Evolutionary conservation across 2,888 invertebrate genomes (phyloP).

Genomic region (Portevinia maculata): DNA sequence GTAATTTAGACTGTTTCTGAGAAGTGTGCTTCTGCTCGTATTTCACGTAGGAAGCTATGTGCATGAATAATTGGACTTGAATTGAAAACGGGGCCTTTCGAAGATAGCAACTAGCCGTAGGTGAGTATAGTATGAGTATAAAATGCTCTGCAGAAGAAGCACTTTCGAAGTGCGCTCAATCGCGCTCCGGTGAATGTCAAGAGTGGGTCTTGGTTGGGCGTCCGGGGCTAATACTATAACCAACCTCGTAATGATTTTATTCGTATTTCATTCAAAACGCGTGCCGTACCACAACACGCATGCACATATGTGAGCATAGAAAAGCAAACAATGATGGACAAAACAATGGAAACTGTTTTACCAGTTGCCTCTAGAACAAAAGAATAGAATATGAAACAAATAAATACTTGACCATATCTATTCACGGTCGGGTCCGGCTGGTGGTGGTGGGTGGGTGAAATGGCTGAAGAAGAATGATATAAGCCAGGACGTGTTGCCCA

Average conservation of each 20-base stretch:
- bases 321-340: conserved; percentile 46
- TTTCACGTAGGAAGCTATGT: conserved; percentile 73
- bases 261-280: conserved; percentile 73
- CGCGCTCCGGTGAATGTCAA: conserved; percentile 60
- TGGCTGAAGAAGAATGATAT: conserved; percentile 51
- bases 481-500: conserved; percentile 68
- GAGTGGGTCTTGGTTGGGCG: conserved; percentile 40
- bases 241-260: conserved; percentile 52
- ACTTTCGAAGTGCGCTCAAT: conserved; percentile 69
- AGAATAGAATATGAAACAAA: conserved; percentile 63
- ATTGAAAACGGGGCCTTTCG: conserved; percentile 63
- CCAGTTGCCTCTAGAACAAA: conserved; percentile 62
- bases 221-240: conserved; percentile 37
- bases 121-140: conserved; percentile 4
- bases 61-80: conserved; percentile 72
- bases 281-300: conserved; percentile 53
- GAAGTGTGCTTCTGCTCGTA: conserved; percentile 76
- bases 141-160: conserved; percentile 37
- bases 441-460: conserved; percentile 42
- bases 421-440: conserved; percentile 19
- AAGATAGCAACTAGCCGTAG: conserved; percentile 20
- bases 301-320: conserved; percentile 26
- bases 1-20: conserved; percentile 80
- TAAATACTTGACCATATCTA: conserved; percentile 35
- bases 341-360: conserved; percentile 69